Conservation (phyloP, 2,797 vertebrate species). For the Manis crassicaudata region DNA sequence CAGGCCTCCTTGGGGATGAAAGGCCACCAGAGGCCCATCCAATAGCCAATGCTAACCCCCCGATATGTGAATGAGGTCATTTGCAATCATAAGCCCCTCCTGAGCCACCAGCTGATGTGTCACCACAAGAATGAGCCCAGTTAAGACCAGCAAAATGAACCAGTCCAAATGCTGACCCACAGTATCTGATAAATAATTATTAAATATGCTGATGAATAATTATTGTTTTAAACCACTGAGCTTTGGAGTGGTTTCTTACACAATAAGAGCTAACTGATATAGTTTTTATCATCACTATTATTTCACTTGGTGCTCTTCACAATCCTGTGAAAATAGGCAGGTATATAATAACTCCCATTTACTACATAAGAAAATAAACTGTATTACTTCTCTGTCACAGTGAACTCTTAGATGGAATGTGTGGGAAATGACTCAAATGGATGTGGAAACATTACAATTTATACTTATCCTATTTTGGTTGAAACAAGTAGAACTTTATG, state of each 20-base stretch:
- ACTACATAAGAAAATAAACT: constrained; percentile 3
- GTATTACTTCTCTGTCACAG: neutral
- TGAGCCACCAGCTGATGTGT: neutral
- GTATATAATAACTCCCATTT: neutral
- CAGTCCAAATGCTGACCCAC: neutral
- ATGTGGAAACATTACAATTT: neutral
- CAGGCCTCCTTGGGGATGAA: neutral
- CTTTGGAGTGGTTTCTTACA: neutral
- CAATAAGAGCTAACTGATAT: neutral
- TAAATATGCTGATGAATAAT: neutral
- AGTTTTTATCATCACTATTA: neutral
- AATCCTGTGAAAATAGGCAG: neutral
- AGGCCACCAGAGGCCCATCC: neutral
- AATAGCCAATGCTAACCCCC: neutral
- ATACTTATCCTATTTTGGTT: neutral
- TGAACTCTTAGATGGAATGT: neutral
- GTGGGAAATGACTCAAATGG: neutral
- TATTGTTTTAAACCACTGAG: neutral
- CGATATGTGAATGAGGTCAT: neutral
- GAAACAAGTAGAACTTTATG: constrained; percentile 26
- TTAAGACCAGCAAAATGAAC: neutral
- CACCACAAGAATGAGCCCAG: neutral
- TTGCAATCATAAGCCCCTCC: neutral
- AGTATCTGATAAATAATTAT: neutral
- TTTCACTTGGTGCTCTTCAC: neutral